Percentiles rank a stretch among this genome's conserved stretches.
These are phyloP conservation scores for Scopus umbretta DNA, from an alignment of 2,113 vertebrate genomes.

Conservation along the genomic window DNA sequence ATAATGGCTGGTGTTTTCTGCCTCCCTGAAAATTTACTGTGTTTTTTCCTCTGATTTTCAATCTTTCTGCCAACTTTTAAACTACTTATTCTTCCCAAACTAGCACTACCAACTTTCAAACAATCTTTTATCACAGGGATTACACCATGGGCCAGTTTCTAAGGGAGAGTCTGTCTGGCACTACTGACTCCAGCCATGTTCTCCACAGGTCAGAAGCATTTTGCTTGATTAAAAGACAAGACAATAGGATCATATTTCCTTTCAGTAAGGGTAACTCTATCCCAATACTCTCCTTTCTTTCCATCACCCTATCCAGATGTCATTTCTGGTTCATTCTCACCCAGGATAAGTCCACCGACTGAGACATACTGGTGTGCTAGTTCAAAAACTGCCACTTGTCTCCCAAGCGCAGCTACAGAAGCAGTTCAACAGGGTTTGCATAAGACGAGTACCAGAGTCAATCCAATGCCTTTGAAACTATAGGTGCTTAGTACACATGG, in stretches of 20 bases:
- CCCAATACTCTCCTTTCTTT: background rate
- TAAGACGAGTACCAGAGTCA: background rate
- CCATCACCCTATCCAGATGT: accelerated
- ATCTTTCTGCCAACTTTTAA: background rate
- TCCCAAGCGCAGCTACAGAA: background rate
- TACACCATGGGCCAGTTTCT: background rate
- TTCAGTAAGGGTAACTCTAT: background rate
- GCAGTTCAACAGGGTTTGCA: background rate
- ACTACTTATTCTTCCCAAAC: background rate
- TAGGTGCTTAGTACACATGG: accelerated
- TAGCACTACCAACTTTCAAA: background rate
- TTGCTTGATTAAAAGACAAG: background rate
- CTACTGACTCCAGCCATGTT: background rate
- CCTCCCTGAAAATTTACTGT: background rate
- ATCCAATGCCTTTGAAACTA: background rate
- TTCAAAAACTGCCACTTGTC: background rate
- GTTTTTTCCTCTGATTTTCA: background rate
- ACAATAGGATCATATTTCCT: background rate
- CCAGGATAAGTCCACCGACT: background rate
- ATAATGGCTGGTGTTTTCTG: background rate
- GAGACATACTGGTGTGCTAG: background rate
- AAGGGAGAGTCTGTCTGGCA: background rate
- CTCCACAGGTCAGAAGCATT: background rate
- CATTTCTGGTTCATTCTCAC: background rate
- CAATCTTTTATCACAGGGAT: background rate